These are phyloP conservation scores for Acanthiza pusilla DNA, from an alignment of 2,797 vertebrate genomes.

Conservation along the genomic window DNA sequence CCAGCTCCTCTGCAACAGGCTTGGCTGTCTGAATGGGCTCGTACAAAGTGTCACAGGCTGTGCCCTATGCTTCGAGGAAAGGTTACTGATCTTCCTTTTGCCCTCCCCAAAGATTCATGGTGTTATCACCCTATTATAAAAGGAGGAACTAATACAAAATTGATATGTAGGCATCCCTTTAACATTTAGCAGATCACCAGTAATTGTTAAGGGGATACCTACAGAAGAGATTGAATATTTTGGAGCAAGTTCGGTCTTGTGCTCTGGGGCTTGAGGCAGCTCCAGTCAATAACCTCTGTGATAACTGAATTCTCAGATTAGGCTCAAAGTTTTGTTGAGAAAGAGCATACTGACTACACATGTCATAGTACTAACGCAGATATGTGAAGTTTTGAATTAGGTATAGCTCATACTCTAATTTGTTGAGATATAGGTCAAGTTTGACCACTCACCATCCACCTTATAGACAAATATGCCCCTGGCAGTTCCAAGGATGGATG, in stretches of 20 bases:
- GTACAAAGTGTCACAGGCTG: neutral
- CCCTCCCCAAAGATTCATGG: neutral
- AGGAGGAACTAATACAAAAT: neutral
- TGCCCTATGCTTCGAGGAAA: neutral
- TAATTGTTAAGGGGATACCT: neutral
- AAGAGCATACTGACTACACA: neutral
- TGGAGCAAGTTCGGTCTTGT: neutral
- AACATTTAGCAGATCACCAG: neutral
- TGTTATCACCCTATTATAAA: neutral
- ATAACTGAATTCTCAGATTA: neutral
- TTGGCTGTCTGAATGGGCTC: neutral
- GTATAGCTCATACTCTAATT: neutral
- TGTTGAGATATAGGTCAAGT: neutral
- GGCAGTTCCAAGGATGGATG: neutral
- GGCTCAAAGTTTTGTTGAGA: neutral
- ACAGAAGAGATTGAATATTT: neutral
- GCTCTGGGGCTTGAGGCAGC: neutral
- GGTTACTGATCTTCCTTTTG: neutral
- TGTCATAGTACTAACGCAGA: neutral
- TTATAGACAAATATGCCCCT: neutral
- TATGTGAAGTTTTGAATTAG: neutral
- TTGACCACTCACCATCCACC: neutral
- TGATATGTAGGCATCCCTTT: rapidly evolving
- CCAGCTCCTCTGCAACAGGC: neutral
- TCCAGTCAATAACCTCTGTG: neutral